Base-by-base conservation (phyloP, 2,113 vertebrate genomes). In the Arizona elegans region DNA sequence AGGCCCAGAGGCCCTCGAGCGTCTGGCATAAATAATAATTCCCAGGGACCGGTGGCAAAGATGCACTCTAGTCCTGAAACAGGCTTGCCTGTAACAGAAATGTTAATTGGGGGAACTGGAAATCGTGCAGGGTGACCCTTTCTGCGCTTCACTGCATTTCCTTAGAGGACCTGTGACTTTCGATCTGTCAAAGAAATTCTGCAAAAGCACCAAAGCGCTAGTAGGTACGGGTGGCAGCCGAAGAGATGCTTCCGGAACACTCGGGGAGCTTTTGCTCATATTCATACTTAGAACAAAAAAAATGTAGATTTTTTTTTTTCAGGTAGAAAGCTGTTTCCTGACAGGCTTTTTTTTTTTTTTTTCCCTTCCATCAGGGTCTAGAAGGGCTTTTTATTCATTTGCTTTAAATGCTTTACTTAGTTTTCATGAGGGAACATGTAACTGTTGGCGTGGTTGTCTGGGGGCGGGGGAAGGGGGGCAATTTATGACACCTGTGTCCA, bases 11-110 rank as follows among this genome's bases (percentile, higher is more conserved):
- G 95, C 95, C 95, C 96, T 96, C 92, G 87, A 95, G 95, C 86
- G 53, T 95, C 95, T 87, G 56, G 95, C 95, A 96, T 96, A 96
- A 97, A 89, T 89, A 97, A 97, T 96, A 96, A 95, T 97, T 94
- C 96, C 96, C 96, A 94, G 96, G 96, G 96, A 95, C 47, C 0
- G 75, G 53, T 87, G 65, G 92, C 95, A 5, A 5, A 0, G 6
- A 26, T 50, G 0, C 15, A 33, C 95, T 94, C 92, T 94, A 95
- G 93, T 94, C 92, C 92, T 52, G 58, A 91, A 93, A 92, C 26
- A 8, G 91, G 93, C 90, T 38, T 53, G 0, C 21, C 0, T 85
- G 9, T 33, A 29, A 65, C 0, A 0, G 87, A 70, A 0, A 6
- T 58, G 92, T 6, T 88, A 92, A 92, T 86, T 43, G 58, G 5